These are phyloP conservation scores for Formica aserva DNA, from an alignment of 2,888 invertebrate species.

Conservation along the genomic window DNA sequence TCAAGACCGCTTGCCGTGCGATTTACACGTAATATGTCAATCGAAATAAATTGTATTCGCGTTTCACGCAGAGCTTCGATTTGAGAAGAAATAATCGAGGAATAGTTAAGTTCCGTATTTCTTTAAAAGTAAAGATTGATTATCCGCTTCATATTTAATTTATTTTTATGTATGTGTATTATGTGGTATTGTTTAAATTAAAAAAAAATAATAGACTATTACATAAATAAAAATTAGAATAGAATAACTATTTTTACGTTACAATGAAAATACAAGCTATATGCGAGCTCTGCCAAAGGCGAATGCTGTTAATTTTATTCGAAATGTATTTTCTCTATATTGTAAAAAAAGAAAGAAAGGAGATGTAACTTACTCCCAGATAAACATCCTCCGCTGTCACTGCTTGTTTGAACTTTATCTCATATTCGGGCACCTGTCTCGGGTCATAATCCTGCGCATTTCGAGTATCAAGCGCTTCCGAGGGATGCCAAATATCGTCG, in stretches of 20 bases:
- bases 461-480: constrained; percentile 73
- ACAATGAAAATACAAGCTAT: background rate
- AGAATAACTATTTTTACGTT: background rate
- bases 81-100: background rate
- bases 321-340: background rate
- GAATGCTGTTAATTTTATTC: background rate
- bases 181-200: background rate
- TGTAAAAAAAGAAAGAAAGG: background rate
- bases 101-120: background rate
- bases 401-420: constrained; percentile 94
- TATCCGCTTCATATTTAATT: background rate
- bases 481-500: constrained; percentile 86
- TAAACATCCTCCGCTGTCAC: constrained; percentile 95
- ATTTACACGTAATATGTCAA: constrained; percentile 34
- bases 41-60: background rate
- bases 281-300: background rate
- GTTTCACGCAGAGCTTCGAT: background rate
- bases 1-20: background rate
- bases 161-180: background rate
- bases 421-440: constrained; percentile 91
- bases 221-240: background rate
- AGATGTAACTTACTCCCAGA: constrained; percentile 89
- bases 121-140: background rate
- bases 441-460: constrained; percentile 86
- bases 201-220: background rate